phyloP scores from a whole-genome alignment of 2,888 invertebrate species.

The Pachliopta kotzebuea region DNA sequence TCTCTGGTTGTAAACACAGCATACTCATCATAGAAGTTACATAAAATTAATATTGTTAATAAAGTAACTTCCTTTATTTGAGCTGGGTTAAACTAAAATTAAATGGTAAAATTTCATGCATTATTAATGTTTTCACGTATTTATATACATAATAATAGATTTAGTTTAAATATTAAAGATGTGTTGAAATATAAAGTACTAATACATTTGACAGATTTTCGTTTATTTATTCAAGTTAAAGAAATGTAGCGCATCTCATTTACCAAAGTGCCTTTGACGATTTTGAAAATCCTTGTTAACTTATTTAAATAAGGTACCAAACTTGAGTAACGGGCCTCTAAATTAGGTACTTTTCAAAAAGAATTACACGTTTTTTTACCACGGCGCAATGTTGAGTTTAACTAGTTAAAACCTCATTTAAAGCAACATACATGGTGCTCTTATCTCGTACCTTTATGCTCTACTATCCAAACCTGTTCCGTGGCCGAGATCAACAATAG shows the following conservation, averaged over 20 bases:
- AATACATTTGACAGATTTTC: background rate
- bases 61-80: too few relatives aligned
- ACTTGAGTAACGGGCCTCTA: constrained; percentile 18
- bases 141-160: too few relatives aligned
- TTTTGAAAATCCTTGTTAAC: constrained; percentile 24
- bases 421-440: constrained; percentile 52
- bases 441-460: constrained; percentile 63
- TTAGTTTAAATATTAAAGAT: too few relatives aligned
- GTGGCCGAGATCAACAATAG: constrained; percentile 67
- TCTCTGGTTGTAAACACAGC: too few relatives aligned
- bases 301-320: constrained; percentile 22
- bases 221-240: background rate
- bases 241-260: background rate
- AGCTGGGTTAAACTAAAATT: too few relatives aligned
- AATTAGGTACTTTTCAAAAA: constrained; percentile 23
- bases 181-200: background rate
- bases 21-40: too few relatives aligned
- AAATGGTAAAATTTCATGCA: too few relatives aligned
- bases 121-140: too few relatives aligned
- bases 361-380: constrained; percentile 29
- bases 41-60: too few relatives aligned
- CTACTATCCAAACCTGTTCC: constrained; percentile 66
- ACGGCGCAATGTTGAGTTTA: constrained; percentile 24
- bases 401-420: constrained; percentile 41
- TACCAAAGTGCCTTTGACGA: constrained; percentile 5